Conservation (phyloP, 2,113 vertebrate species). For the Cathartes aura region DNA sequence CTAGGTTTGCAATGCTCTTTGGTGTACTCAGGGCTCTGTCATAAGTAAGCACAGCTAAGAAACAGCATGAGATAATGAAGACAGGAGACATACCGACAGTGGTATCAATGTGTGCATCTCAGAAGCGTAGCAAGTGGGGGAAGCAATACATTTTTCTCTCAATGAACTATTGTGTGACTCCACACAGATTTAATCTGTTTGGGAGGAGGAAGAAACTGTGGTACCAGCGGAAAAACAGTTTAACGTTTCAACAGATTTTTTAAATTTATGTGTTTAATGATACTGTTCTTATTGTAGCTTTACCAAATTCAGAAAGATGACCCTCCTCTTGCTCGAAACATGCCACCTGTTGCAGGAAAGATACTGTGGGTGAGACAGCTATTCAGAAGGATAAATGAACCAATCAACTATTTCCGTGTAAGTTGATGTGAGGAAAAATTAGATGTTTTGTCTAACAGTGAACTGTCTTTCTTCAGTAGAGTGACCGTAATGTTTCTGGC, state of each 20-base stretch:
- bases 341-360: conserved; percentile 83
- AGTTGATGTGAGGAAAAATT: conserved; percentile 7
- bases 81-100: neutral
- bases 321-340: conserved; percentile 81
- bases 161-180: neutral
- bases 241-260: neutral
- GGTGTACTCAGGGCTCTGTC: neutral
- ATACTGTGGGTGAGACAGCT: conserved; percentile 86
- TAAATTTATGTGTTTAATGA: neutral
- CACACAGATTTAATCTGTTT: neutral
- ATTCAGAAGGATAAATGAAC: conserved; percentile 81
- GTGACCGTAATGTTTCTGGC: neutral
- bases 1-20: neutral
- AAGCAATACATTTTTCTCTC: neutral
- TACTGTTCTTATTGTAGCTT: conserved; percentile 62
- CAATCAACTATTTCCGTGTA: conserved; percentile 84
- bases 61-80: neutral
- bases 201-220: neutral
- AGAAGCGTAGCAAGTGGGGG: neutral
- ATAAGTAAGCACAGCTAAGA: neutral
- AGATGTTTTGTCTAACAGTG: neutral
- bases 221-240: neutral
- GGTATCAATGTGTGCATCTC: neutral
- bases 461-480: neutral
- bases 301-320: conserved; percentile 78